Conservation (phyloP, 2,113 vertebrate species). For the Psephotus haematonotus region DNA sequence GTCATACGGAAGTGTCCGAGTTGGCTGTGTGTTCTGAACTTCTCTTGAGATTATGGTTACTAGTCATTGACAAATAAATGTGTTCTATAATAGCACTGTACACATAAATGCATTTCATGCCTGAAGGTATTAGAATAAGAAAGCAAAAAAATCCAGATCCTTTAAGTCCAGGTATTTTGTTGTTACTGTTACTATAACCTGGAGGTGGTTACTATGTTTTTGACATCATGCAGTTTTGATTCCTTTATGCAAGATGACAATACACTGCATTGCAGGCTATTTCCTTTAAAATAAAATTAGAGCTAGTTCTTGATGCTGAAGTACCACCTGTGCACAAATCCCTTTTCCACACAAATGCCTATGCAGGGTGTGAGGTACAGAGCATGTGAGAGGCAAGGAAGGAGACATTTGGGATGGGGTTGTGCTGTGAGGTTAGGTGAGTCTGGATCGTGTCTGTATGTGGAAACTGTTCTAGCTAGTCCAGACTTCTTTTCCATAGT, state of each 20-base stretch:
- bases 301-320: background rate
- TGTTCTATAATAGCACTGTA: background rate
- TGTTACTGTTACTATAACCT: background rate
- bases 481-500: accelerated
- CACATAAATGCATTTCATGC: background rate
- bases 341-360: background rate
- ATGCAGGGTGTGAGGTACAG: background rate
- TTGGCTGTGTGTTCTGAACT: background rate
- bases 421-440: accelerated
- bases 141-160: background rate
- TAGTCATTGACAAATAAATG: background rate
- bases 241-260: background rate
- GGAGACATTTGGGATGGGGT: accelerated
- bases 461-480: background rate
- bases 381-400: accelerated
- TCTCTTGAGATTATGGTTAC: background rate
- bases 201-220: background rate
- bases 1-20: background rate
- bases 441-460: accelerated
- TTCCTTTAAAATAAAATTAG: background rate
- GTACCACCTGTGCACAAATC: accelerated
- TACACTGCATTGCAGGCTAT: background rate
- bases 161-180: background rate
- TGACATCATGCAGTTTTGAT: background rate
- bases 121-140: background rate